Evolutionary conservation across 1,140 invertebrate species (phyloP).

Genomic region (Papilio polyxenes): DNA sequence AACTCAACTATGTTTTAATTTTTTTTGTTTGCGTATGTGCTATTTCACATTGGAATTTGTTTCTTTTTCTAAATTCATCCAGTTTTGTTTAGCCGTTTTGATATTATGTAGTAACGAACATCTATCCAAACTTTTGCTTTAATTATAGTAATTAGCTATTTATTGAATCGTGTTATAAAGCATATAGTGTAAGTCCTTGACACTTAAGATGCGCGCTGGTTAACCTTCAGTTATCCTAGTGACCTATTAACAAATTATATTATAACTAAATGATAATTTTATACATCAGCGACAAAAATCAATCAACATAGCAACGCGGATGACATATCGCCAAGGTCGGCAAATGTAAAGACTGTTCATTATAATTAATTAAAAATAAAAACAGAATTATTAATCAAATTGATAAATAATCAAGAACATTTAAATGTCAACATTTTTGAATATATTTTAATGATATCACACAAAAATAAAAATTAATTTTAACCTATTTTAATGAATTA

Average conservation of each 20-base stretch:
- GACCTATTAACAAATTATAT: slow-evolving; percentile 15
- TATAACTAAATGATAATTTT: not conserved
- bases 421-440: slow-evolving; percentile 10
- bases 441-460: not conserved
- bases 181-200: not conserved
- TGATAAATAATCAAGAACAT: slow-evolving; percentile 13
- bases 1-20: not conserved
- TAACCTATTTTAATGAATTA: not conserved
- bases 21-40: not conserved
- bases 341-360: not conserved
- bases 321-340: not conserved
- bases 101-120: too few species aligned
- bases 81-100: too few species aligned
- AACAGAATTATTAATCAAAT: not conserved
- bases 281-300: not conserved
- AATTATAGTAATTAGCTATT: not conserved
- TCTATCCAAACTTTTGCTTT: too few species aligned
- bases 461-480: not conserved
- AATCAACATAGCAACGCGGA: not conserved
- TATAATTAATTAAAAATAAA: not conserved
- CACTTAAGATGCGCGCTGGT: slow-evolving; percentile 12
- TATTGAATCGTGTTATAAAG: not conserved
- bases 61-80: too few species aligned
- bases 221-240: slow-evolving; percentile 10
- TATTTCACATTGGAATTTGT: too few species aligned